These are phyloP conservation scores for Climacteris rufus DNA, from an alignment of 2,113 vertebrate genomes.

Conservation along the genomic window DNA sequence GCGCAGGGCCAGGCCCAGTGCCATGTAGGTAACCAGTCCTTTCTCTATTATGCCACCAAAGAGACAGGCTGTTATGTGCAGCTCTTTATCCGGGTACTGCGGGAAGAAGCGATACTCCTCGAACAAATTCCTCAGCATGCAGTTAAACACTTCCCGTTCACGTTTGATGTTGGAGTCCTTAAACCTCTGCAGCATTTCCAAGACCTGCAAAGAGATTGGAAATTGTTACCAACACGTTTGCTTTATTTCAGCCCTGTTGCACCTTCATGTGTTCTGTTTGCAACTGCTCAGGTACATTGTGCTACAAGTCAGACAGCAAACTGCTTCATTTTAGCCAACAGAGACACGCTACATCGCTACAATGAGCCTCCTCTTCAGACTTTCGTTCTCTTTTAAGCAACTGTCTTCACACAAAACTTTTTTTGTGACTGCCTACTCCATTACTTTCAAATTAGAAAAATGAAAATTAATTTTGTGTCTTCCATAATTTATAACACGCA, in stretches of 20 bases:
- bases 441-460: neutral
- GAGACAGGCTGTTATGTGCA: constrained; percentile 98
- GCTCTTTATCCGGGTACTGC: constrained; percentile 98
- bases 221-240: neutral
- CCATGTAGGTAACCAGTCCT: constrained; percentile 98
- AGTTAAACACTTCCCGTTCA: constrained; percentile 97
- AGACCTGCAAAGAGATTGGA: constrained; percentile 76
- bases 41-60: constrained; percentile 99
- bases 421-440: neutral
- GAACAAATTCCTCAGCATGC: constrained; percentile 97
- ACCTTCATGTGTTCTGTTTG: neutral
- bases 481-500: neutral
- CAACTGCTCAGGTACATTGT: neutral
- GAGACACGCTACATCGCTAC: neutral
- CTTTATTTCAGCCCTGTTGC: neutral
- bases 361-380: neutral
- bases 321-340: neutral
- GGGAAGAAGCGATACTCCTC: constrained; percentile 98
- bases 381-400: neutral
- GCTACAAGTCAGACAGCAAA: neutral
- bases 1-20: constrained; percentile 90
- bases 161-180: constrained; percentile 97
- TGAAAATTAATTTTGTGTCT: neutral
- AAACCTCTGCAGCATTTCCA: constrained; percentile 98
- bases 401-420: neutral